Evolutionary conservation across 2,797 vertebrate genomes (phyloP), one percentile per base, ranked within the genome.

Genomic region (Cirrhinus molitorella): DNA sequence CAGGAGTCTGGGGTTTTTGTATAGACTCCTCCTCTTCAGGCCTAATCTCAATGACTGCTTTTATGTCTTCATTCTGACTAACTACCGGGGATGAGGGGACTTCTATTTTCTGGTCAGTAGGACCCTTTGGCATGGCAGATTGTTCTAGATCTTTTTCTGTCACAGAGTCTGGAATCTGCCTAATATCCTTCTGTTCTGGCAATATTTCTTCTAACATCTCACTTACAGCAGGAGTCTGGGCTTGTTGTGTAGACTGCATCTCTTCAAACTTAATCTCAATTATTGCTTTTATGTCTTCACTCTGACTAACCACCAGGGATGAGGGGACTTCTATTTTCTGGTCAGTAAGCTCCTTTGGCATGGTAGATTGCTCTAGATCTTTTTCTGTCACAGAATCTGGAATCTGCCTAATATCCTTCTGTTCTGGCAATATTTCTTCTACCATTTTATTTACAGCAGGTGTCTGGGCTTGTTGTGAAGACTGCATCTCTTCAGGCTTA

Each of bases 241-340:
- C 5, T 83, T 67, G 23, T 75, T 37, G 47, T 34, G 23, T 25
- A 47, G 13, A 37, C 14, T 81, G 85, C 6, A 74, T 43, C 7
- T 25, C 31, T 61, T 70, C 34, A 65, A 45, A 28, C 2, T 75
- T 49, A 12, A 79, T 74, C 28, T 70, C n/a, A n/a, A 8, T 78
- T 63, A 57, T 70, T 66, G 65, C 47, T 74, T 47, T 34, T 34
- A 31, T 16, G 7, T 74, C 45, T 10, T 83, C 40, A 1, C 13
- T 66, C 66, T 47, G 45, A 61, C 63, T 61, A 81, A 63, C 9
- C 28, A 90, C 87, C 90, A 74, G 72, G 31, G 51, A 82, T 81
- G 85, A 85, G 86, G 86, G 89, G 81, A 84, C 81, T 87, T 89
- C 72, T 85, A 66, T 88, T 89, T 89, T 83, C 83, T 88, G 89